Percentiles rank a stretch among this genome's conserved stretches.
These are phyloP conservation scores for Elgaria multicarinata DNA, from an alignment of 2,113 vertebrate genomes.

Conservation along the genomic window DNA sequence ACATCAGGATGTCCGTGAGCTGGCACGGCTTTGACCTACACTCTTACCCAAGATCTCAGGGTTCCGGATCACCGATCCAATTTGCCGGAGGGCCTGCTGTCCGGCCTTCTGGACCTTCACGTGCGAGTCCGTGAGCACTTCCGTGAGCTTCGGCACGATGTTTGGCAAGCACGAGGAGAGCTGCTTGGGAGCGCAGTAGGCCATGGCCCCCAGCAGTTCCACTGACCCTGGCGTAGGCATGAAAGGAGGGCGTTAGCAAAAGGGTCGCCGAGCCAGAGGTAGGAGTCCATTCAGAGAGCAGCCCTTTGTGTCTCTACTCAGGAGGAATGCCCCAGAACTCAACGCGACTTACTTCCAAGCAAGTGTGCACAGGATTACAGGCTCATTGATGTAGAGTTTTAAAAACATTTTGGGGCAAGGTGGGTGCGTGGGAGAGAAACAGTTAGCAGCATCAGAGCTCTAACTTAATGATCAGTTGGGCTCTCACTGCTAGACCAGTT, in stretches of 20 bases:
- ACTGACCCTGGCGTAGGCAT: slow-evolving; percentile 87
- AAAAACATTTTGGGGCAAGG: not conserved
- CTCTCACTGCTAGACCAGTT: not conserved
- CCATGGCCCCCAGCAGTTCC: slow-evolving; percentile 97
- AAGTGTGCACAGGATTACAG: not conserved
- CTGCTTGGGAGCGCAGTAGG: slow-evolving; percentile 96
- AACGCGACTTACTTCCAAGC: not conserved
- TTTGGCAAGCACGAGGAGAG: slow-evolving; percentile 96
- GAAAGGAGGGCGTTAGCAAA: not conserved
- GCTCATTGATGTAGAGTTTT: not conserved
- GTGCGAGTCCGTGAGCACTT: slow-evolving; percentile 97
- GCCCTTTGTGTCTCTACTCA: too few species aligned
- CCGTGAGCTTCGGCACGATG: slow-evolving; percentile 97
- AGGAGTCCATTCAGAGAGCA: not conserved
- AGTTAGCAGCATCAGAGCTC: not conserved
- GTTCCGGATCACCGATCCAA: slow-evolving; percentile 97
- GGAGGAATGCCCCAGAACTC: too few species aligned
- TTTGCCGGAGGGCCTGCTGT: slow-evolving; percentile 94
- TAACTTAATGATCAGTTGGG: not conserved
- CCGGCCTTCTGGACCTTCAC: slow-evolving; percentile 99
- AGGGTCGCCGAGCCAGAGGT: not conserved
- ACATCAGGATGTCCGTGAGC: not conserved
- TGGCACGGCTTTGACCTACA: not conserved
- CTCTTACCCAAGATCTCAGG: slow-evolving; percentile 94
- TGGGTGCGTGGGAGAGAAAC: not conserved